Evolutionary conservation across 1,140 invertebrate genomes (phyloP).

Genomic region (Brevipalpus yothersi): DNA sequence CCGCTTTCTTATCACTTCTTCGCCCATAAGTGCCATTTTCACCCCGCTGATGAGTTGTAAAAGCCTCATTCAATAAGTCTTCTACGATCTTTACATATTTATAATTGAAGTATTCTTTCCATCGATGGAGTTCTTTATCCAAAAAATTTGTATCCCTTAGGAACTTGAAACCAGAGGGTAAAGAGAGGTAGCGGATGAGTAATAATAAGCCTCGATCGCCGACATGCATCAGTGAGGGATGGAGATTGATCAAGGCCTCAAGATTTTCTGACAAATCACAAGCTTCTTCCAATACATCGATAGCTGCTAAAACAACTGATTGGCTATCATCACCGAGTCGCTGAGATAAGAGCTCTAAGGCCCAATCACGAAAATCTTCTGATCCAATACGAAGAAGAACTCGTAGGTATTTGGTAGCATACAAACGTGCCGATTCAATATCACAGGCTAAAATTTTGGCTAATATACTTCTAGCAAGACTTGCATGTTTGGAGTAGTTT

Average conservation of each 20-base stretch:
- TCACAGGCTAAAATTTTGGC: slow-evolving; percentile 22
- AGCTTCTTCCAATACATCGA: slow-evolving; percentile 68
- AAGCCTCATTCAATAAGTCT: slow-evolving; percentile 52
- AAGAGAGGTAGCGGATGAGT: slow-evolving; percentile 52
- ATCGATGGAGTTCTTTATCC: slow-evolving; percentile 42
- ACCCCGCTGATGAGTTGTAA: slow-evolving; percentile 54
- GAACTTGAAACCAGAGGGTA: slow-evolving; percentile 38
- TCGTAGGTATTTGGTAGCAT: slow-evolving; percentile 66
- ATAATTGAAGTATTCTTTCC: slow-evolving; percentile 31
- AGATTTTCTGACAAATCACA: slow-evolving; percentile 49
- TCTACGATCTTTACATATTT: slow-evolving; percentile 66
- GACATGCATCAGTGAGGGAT: slow-evolving; percentile 43
- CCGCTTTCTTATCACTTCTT: slow-evolving; percentile 19
- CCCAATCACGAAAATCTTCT: slow-evolving; percentile 34
- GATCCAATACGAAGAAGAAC: slow-evolving; percentile 49
- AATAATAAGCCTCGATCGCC: slow-evolving; percentile 60
- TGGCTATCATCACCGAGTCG: slow-evolving; percentile 49
- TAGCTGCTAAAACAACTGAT: slow-evolving; percentile 43
- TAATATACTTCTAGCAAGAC: slow-evolving; percentile 30
- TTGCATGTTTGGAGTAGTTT: slow-evolving; percentile 44
- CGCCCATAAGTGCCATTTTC: slow-evolving; percentile 51
- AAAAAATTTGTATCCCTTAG: slow-evolving; percentile 40
- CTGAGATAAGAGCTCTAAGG: slow-evolving; percentile 47
- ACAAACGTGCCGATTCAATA: slow-evolving; percentile 44
- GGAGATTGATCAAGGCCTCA: slow-evolving; percentile 39